A percentile compares a stretch with the other conserved stretches of the same genome.
These are phyloP conservation scores for Onychomys arenicola DNA, from an alignment of 2,797 vertebrate species.

Conservation along the genomic window DNA sequence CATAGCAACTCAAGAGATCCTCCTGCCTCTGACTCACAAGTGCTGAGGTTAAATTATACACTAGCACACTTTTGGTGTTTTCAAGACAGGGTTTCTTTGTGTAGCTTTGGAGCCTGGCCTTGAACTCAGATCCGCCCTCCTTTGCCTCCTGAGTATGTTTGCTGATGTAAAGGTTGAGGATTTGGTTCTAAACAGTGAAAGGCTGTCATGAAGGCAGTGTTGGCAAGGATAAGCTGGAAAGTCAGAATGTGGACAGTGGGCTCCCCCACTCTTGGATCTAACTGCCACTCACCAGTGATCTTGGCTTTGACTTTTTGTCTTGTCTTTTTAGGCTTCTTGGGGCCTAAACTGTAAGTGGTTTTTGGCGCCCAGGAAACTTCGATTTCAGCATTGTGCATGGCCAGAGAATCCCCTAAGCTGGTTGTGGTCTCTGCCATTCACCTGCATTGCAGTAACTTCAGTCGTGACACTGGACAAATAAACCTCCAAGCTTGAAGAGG, in stretches of 20 bases:
- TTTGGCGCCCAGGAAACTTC: not conserved
- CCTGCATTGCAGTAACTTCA: not conserved
- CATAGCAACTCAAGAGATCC: not conserved
- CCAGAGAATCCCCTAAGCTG: not conserved
- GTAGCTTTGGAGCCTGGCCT: not conserved
- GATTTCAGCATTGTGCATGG: not conserved
- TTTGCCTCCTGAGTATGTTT: not conserved
- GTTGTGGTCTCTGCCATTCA: not conserved
- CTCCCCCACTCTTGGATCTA: not conserved
- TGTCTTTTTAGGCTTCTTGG: not conserved
- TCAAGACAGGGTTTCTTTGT: too few relatives aligned
- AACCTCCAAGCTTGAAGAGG: not conserved
- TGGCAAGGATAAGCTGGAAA: not conserved
- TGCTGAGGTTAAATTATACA: not conserved
- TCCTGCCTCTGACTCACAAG: not conserved
- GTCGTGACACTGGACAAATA: not conserved
- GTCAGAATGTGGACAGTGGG: not conserved
- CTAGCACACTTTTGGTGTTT: too few relatives aligned
- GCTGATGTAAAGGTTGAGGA: not conserved
- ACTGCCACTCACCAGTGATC: not conserved
- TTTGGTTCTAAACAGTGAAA: not conserved
- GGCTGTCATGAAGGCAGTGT: not conserved
- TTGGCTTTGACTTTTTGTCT: not conserved
- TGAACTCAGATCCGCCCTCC: not conserved
- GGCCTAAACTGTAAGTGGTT: not conserved